phyloP scores from a whole-genome alignment of 2,113 vertebrate genomes.

The Stomatorhinus ivindoensis region DNA sequence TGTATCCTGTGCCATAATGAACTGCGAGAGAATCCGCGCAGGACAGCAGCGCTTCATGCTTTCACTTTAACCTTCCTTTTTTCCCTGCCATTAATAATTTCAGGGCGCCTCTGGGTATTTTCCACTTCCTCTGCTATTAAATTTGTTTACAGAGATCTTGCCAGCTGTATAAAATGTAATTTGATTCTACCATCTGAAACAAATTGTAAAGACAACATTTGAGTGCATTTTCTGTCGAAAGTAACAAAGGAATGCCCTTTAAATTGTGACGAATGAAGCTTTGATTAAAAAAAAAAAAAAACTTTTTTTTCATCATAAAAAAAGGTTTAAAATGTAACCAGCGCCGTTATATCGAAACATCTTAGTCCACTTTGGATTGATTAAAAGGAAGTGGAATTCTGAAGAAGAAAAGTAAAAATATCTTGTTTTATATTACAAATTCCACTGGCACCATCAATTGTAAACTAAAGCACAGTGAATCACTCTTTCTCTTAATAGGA shows the following conservation, averaged over 20 bases:
- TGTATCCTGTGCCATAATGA: background rate
- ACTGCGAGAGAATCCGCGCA: background rate
- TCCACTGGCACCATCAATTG: background rate
- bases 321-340: background rate
- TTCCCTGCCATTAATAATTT: background rate
- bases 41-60: background rate
- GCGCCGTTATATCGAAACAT: background rate
- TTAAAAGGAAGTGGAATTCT: background rate
- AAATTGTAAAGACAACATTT: background rate
- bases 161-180: constrained; percentile 7
- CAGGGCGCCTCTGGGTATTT: background rate
- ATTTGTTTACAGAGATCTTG: background rate
- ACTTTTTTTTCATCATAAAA: background rate
- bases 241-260: background rate
- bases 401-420: background rate
- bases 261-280: background rate
- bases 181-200: background rate
- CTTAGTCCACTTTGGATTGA: background rate
- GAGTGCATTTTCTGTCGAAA: background rate
- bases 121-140: background rate
- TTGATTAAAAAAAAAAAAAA: background rate
- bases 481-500: background rate
- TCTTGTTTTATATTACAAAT: background rate
- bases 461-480: background rate
- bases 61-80: background rate